These are phyloP conservation scores for Clarias fuscus DNA, from an alignment of 2,797 vertebrate genomes.

Conservation along the genomic window DNA sequence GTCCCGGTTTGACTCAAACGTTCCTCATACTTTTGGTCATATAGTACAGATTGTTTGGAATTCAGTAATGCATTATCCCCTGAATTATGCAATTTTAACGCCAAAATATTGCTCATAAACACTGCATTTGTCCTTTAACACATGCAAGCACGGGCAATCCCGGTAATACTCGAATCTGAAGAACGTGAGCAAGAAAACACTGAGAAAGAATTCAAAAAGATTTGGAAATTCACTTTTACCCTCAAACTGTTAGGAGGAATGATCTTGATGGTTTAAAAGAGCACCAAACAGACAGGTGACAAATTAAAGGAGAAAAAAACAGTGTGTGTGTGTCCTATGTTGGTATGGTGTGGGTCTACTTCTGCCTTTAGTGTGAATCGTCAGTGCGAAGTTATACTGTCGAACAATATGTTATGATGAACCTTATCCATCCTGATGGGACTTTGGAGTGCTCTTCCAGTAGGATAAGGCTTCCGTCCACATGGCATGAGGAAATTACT, in stretches of 20 bases:
- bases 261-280: not conserved
- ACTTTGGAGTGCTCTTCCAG: not conserved
- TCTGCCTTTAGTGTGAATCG: not conserved
- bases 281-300: not conserved
- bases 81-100: not conserved
- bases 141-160: not conserved
- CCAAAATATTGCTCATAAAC: not conserved
- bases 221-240: not conserved
- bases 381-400: not conserved
- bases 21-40: not conserved
- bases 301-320: not conserved
- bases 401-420: not conserved
- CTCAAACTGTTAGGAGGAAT: not conserved
- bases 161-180: conserved; percentile 8
- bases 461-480: not conserved
- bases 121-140: not conserved
- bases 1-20: too few relatives aligned
- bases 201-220: conserved; percentile 3
- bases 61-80: not conserved
- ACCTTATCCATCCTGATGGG: not conserved
- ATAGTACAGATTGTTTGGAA: not conserved
- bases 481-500: not conserved
- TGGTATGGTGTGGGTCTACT: not conserved
- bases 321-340: not conserved
- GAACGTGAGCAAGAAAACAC: not conserved